Evolutionary conservation across 2,888 invertebrate species (phyloP), one percentile per base, ranked within the genome.

Genomic region (Campoletis raptor): DNA sequence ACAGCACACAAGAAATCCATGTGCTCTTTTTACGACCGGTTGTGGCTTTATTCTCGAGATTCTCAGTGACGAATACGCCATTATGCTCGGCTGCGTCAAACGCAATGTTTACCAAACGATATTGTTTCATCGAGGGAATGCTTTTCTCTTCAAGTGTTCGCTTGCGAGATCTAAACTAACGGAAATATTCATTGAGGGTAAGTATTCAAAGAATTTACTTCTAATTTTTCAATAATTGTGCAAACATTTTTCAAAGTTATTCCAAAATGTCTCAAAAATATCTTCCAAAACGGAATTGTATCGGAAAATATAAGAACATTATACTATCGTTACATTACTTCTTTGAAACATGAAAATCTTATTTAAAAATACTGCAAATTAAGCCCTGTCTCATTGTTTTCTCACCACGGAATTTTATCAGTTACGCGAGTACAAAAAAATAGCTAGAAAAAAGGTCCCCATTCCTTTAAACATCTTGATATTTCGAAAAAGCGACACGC

Each of bases 61-160:
- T 54, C 66, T 92, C 21, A 88, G 89, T 82, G 90, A 92, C 61
- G 90, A 92, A 45, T 91, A 89, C 78, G 92, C 91, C 6, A 79
- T 92, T 6, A 86, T 92, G 40, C 83, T 92, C 10, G 92, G 90
- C 24, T 85, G 89, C 69, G 88, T 91, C 37, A 88, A 88, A 36
- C 73, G 66, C 2, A 92, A 92, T 85, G 64, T 87, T 15, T 92
- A 89, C 86, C 88, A 91, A 61, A 88, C 90, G 9, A 85, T 93
- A 15, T 74, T 92, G 10, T 92, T 92, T 84, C 90, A 92, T 85
- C 89, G 92, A 24, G 90, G 88, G 72, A 85, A 89, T n/a, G 88
- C 88, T 9, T 90, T 89, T 64, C 54, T 89, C 1, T 89, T 87
- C 30, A 87, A 87, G 81, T 18, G 72, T 6, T 72, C 81, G 21